These are phyloP conservation scores for Ephialtes manifestator DNA, from an alignment of 2,888 invertebrate species.

Conservation along the genomic window DNA sequence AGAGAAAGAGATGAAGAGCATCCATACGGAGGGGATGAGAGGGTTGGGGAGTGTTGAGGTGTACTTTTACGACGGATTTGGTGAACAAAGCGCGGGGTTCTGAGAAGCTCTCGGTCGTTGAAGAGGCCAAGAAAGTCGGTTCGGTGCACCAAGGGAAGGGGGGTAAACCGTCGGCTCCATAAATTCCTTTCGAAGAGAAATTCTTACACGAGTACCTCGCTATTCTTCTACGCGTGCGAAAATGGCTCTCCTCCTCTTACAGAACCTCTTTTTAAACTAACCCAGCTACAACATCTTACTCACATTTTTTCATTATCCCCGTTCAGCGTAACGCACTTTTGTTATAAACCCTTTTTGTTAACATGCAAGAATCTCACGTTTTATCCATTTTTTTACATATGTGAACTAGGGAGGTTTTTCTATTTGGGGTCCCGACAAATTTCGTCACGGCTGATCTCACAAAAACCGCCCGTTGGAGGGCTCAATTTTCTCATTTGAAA, in stretches of 20 bases:
- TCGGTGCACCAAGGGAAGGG: slow-evolving; percentile 3
- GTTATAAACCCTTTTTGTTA: too few relatives aligned
- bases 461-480: too few relatives aligned
- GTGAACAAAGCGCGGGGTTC: slow-evolving; percentile 63
- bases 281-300: not conserved
- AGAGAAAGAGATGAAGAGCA: slow-evolving; percentile 22
- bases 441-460: too few relatives aligned
- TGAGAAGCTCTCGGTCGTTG: slow-evolving; percentile 47
- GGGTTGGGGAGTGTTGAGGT: slow-evolving; percentile 34
- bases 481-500: too few relatives aligned
- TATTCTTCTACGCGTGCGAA: slow-evolving; percentile 12
- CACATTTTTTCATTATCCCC: not conserved
- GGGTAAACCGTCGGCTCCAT: slow-evolving; percentile 1
- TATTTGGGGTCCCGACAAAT: too few relatives aligned
- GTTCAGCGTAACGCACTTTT: too few relatives aligned
- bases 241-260: not conserved
- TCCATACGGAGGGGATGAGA: not conserved
- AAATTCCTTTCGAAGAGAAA: slow-evolving; percentile 46
- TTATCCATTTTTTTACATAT: too few relatives aligned
- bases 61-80: slow-evolving; percentile 68
- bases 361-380: not conserved
- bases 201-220: slow-evolving; percentile 23
- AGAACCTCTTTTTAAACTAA: not conserved
- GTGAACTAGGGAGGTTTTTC: too few relatives aligned
- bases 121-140: slow-evolving; percentile 49